A percentile compares a stretch with the other conserved stretches of the same genome.
phyloP scores from a whole-genome alignment of 2,888 invertebrate genomes.

The Malthinus flaveolus region DNA sequence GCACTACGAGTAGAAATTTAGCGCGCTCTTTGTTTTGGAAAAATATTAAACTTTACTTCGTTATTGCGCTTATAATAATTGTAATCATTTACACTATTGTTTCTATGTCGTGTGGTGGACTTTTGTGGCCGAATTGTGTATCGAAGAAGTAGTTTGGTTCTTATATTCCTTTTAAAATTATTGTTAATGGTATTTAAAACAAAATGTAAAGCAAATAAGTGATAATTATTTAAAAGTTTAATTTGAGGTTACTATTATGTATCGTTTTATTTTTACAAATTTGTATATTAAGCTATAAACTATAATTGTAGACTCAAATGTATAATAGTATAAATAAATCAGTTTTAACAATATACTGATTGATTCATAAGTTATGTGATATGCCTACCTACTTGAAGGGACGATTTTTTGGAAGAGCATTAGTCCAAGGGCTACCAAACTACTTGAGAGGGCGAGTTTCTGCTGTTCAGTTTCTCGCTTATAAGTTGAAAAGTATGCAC shows the following conservation, averaged over 20 bases:
- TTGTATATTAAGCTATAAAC: neutral
- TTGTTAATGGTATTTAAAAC: neutral
- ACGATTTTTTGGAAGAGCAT: too few species aligned
- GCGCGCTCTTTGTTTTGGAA: constrained; percentile 92
- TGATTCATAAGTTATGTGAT: too few species aligned
- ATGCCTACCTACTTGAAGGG: too few species aligned
- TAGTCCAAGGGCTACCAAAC: too few species aligned
- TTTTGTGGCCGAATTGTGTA: constrained; percentile 73
- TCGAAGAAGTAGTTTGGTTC: constrained; percentile 41
- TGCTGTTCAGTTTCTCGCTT: too few species aligned
- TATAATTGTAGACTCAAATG: too few species aligned
- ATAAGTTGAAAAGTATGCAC: too few species aligned
- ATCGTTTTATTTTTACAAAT: neutral
- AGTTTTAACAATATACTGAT: too few species aligned
- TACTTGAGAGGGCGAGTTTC: too few species aligned
- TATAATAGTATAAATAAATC: too few species aligned
- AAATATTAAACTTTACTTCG: constrained; percentile 85
- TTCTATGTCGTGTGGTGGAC: constrained; percentile 84
- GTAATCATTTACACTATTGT: constrained; percentile 81
- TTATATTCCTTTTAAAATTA: neutral
- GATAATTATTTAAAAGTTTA: neutral
- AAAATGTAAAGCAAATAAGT: too few species aligned
- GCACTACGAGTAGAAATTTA: constrained; percentile 81
- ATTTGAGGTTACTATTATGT: neutral
- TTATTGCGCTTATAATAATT: constrained; percentile 67